Evolutionary conservation across 2,797 vertebrate species (phyloP), one percentile per base, ranked within the genome.

Genomic region (Myoxocephalus aenaeus): DNA sequence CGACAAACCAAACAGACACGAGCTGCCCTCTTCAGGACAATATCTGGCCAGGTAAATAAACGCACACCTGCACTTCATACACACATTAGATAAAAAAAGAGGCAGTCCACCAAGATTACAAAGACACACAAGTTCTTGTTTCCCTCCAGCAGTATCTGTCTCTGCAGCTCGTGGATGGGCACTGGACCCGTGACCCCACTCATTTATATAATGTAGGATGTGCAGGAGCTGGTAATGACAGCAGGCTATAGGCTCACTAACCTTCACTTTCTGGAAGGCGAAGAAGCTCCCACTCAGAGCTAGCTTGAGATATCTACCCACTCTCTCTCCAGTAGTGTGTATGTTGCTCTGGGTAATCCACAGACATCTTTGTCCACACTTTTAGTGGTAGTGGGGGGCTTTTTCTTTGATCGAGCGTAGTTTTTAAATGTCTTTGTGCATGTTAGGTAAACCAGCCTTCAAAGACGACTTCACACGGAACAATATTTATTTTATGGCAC

Each of bases 21-120:
- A 90, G 0, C 74, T 93, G 42, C 93, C 90, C 20, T 95, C 97
- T 15, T 94, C 96, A 0, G 97, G 97, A 79, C 93, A 84, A 67
- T 94, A 96, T 89, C 90, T 98, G 27, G 82, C 96, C 73, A 94
- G 94, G 97, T 99, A 94, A 92, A 90, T 68, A 36, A 92, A 90
- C 68, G 40, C 64, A 72, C 61, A 65, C 59, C 72, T 5, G 20
- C 64, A 63, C 25, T 32, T 15, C 22, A 56, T 20, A 25, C 38
- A 56, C 27, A 44, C 25, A 48, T 20, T n/a, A 25, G 9, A 59
- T 13, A 27, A 73, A 57, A 70, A 58, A 46, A 53, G 18, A 6
- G 34, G 50, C 34, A 38, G 4, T 59, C 42, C 5, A 62, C 17
- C 5, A 8, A 20, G 66, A 46, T 57, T 36, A 22, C 29, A 46